Evolutionary conservation across 2,797 vertebrate species (phyloP), one percentile per base, ranked within the genome.

Genomic region (Spinibarbus caldwelli): DNA sequence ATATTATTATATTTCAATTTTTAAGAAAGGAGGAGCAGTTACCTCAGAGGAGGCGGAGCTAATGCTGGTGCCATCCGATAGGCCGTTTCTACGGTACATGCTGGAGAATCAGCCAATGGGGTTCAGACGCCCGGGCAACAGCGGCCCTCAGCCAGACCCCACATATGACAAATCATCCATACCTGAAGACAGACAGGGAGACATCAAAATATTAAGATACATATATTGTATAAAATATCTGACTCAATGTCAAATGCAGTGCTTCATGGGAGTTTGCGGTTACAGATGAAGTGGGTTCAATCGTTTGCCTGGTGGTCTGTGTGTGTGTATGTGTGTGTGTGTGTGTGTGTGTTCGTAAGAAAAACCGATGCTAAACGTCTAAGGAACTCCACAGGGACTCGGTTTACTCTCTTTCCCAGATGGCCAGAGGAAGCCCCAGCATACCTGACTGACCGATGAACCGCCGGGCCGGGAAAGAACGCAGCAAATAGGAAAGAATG

Each of bases 1-100:
- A 70, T 41, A 23, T 41, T 21, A 31, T 47, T 47, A 70, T 19
- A 10, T 11, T 10, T 1, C 9, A 23, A 41, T 41, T 70, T 23
- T 12, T 41, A 31, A 12, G 1, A 45, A 9, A 34, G 10, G 21
- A 36, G 34, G 23, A 59, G 52, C 9, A 1, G 3, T 29, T 96
- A 98, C 97, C 97, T 98, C 97, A 90, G 97, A 97, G 91, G 96
- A 97, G 93, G 96, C 92, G 0, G 97, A 98, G 89, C 96, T 96
- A 94, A 97, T 95, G 92, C 95, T 96, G 92, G 97, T 95, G 89
- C 93, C 96, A 95, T 97, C 96, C 90, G 96, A 97, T 89, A 98
- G 92, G 90, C 97, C 97, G 95, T 99, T 96, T 95, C 95, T 96
- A 93, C 95, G 97, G 94, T 98, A 98, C 97, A 98, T 98, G 93